These are phyloP conservation scores for Chrysotoxum bicinctum DNA, from an alignment of 2,888 invertebrate species.

Conservation along the genomic window DNA sequence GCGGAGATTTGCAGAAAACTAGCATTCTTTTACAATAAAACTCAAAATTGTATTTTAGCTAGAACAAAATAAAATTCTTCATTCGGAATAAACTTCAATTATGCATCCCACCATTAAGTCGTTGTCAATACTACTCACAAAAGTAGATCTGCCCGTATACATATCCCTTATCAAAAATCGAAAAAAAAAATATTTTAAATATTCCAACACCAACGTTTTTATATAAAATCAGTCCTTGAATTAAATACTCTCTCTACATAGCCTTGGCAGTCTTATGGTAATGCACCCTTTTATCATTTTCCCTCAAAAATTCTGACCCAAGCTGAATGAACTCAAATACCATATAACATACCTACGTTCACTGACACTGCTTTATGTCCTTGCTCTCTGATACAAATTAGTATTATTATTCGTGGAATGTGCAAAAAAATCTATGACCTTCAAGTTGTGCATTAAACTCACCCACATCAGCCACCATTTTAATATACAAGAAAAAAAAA, in stretches of 20 bases:
- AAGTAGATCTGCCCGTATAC: no score
- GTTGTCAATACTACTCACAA: no score
- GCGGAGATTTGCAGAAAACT: no score
- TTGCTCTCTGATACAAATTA: neutral
- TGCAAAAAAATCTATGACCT: slow-evolving; percentile 48
- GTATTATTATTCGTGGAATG: slow-evolving; percentile 12
- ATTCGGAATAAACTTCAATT: no score
- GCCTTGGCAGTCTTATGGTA: slow-evolving; percentile 43
- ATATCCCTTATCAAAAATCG: no score
- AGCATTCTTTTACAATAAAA: no score
- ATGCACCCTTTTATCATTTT: slow-evolving; percentile 23
- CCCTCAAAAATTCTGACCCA: neutral
- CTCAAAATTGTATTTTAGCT: no score
- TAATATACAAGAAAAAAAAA: neutral
- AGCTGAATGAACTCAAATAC: slow-evolving; percentile 36
- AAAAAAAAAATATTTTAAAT: no score
- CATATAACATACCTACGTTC: slow-evolving; percentile 24
- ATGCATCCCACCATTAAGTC: no score
- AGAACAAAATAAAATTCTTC: no score
- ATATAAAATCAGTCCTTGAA: neutral
- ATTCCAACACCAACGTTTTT: neutral
- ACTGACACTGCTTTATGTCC: slow-evolving; percentile 16
- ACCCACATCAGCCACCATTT: slow-evolving; percentile 2
- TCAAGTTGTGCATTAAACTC: slow-evolving; percentile 50
- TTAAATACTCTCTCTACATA: neutral